phyloP scores from a whole-genome alignment of 2,888 invertebrate genomes.

The Metallyticus violacea region DNA sequence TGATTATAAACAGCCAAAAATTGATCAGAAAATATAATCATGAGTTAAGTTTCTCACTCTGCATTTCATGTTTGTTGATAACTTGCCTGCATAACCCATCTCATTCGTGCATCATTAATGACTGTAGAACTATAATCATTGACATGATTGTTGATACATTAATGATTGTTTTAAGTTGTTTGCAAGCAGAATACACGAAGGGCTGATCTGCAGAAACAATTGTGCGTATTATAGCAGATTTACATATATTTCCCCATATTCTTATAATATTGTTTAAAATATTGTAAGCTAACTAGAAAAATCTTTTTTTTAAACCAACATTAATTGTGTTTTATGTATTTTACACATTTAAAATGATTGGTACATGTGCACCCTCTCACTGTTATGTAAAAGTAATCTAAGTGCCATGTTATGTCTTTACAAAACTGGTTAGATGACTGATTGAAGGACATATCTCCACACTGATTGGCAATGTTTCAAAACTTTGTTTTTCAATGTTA shows the following conservation, averaged over 20 bases:
- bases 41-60: neutral
- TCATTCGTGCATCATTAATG: neutral
- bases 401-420: conserved; percentile 22
- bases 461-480: conserved; percentile 27
- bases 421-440: conserved; percentile 18
- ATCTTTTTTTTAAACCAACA: neutral
- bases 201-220: neutral
- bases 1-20: no score
- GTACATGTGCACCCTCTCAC: neutral
- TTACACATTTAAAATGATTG: neutral
- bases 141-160: neutral
- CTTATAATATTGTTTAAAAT: neutral
- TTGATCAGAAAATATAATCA: no score
- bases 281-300: neutral
- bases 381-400: neutral
- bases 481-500: conserved; percentile 35
- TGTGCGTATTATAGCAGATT: conserved; percentile 1
- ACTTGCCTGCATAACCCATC: neutral
- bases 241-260: neutral
- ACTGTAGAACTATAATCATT: neutral
- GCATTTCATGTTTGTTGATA: neutral
- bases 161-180: neutral
- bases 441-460: conserved; percentile 15
- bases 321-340: neutral
- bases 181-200: conserved; percentile 11